Evolutionary conservation across 35 echinoderm and acorn worm genomes (phyloP), one percentile per base, ranked within the genome.

Genomic region (Heliocidaris erythrogramma): DNA sequence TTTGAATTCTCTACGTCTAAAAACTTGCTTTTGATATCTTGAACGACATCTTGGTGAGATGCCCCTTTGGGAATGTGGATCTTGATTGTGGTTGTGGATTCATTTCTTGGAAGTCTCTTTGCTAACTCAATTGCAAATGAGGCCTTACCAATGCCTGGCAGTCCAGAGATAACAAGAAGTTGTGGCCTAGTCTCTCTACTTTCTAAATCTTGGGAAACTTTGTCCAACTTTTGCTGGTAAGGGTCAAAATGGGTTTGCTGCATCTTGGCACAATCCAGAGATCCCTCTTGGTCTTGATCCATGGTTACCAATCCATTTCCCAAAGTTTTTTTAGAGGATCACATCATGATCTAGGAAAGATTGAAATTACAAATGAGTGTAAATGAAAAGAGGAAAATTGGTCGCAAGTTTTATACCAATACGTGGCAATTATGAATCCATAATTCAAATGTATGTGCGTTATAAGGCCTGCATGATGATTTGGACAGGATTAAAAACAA

Each of bases 101-200:
- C 65, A 78, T n/a, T 78, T n/a, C 65, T n/a, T 78, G 21, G 65
- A 78, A 78, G 65, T 78, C 65, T 78, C 65, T 78, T 78, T 78
- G 65, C 65, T 78, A 78, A n/a, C 65, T 78, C 65, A 1, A n/a
- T 24, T 27, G 65, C 65, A 78, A 78, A 78, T n/a, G 65, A n/a
- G 18, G 65, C 65, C 27, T 78, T 78, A 78, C 65, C 65, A 18
- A 78, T 78, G 21, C 65, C 65, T 78, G 65, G 65, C 65, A 78
- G 65, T 78, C 65, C 65, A 78, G 65, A 78, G 27, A 78, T 78
- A 78, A 78, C 24, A 78, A 78, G 0, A n/a, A 78, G 65, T 78
- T 78, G 17, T 78, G 65, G 65, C 17, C 65, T 78, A 6, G 65
- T 78, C 65, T 78, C 65, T n/a, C 65, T 78, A 27, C 27, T 21